phyloP scores from a whole-genome alignment of 2,888 invertebrate species.

The Seira musarum region DNA sequence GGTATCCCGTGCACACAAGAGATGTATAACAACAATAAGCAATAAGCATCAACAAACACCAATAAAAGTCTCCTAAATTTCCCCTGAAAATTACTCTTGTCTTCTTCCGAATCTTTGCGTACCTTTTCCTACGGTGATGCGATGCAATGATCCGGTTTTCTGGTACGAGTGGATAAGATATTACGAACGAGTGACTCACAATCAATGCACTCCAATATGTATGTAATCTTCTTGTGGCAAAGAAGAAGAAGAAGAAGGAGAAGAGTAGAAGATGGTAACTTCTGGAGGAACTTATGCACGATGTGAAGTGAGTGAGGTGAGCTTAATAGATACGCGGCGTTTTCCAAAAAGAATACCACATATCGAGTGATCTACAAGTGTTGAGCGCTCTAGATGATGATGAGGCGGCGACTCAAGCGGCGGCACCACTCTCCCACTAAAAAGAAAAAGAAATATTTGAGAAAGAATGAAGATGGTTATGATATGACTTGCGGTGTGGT shows the following conservation, averaged over 20 bases:
- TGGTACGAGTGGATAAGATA: background rate
- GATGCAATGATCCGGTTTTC: background rate
- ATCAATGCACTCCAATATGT: too few species aligned
- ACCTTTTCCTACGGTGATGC: background rate
- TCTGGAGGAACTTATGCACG: too few species aligned
- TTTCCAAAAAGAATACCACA: constrained; percentile 20
- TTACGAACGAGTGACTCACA: too few species aligned
- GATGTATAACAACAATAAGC: constrained; percentile 61
- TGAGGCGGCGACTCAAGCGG: constrained; percentile 39
- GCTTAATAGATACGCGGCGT: constrained; percentile 14
- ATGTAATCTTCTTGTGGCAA: too few species aligned
- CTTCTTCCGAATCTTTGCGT: constrained; percentile 18
- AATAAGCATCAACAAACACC: constrained; percentile 64
- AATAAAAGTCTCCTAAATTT: constrained; percentile 63
- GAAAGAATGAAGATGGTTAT: constrained; percentile 56
- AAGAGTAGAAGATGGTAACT: too few species aligned
- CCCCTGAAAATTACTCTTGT: constrained; percentile 57
- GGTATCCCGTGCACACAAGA: constrained; percentile 54
- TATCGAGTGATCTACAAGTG: constrained; percentile 31
- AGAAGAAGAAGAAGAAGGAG: too few species aligned
- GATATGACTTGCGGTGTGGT: constrained; percentile 49
- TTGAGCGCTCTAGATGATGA: constrained; percentile 30
- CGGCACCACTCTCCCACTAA: constrained; percentile 11
- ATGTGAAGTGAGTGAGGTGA: constrained; percentile 22
- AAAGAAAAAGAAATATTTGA: constrained; percentile 59